Base-by-base conservation (phyloP, 2,113 vertebrate genomes). In the Campylomormyrus numenius region DNA sequence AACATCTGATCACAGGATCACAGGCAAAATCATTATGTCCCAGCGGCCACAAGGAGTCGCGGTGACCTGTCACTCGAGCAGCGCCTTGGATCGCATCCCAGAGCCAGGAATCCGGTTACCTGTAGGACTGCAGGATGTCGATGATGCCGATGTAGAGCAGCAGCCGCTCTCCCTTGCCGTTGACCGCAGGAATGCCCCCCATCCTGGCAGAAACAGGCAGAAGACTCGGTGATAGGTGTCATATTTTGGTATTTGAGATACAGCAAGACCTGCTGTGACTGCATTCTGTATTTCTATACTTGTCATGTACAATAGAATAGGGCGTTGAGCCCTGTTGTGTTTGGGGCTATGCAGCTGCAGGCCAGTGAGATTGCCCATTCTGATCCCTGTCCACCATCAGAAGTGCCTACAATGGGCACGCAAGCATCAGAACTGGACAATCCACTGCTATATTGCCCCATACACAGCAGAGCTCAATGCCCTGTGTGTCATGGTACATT, bases 101-200 rank as follows among this genome's bases (percentile, higher is more conserved):
- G 66, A 80, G 42, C 39, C 31, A 27, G 9, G 10, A 4, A 48
- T 49, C 31, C 27, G 8, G 24, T 35, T 90, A 99, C 98, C 98
- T 98, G 96, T 99, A 99, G 0, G 98, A 99, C 90, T 99, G 98
- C 89, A 99, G 96, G 90, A 99, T 99, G 93, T 99, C 98, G 39
- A 99, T 99, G 49, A 99, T 98, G 46, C 98, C 98, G 0, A 99
- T 96, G 0, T 99, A 99, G 3, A 99, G 96, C 53, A 99, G 95
- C 9, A 99, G 96, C 11, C 94, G 95, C 91, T 99, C 98, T 90
- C 98, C 98, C 89, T 97, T 99, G 42, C 96, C 95, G 0, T 97
- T 97, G 90, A 97, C 96, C 0, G 98, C 98, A 0, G 98, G 98
- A 91, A 99, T 99, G 3, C 98, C 98, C 0, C 98, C 98, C 98